phyloP scores from a whole-genome alignment of 2,888 invertebrate genomes.

The Drosophila pseudotakahashii region DNA sequence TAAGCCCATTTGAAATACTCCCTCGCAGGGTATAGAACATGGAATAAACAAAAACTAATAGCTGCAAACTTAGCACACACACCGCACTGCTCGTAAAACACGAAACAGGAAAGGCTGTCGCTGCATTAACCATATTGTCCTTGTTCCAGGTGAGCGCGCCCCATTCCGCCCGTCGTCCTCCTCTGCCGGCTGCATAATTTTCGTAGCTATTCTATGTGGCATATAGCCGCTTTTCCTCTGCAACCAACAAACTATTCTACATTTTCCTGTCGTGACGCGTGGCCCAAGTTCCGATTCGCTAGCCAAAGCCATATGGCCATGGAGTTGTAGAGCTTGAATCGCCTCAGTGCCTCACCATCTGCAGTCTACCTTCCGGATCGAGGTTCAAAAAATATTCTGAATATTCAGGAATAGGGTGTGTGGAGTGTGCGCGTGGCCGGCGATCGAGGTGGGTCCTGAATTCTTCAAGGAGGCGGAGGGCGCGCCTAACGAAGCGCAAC shows the following conservation, averaged over 20 bases:
- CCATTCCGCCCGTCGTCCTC: conserved; percentile 43
- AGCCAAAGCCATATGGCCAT: conserved; percentile 58
- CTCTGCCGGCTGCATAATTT: conserved; percentile 61
- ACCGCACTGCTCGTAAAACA: conserved; percentile 35
- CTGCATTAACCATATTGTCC: conserved; percentile 73
- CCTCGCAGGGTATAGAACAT: conserved; percentile 37
- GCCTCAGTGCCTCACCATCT: conserved; percentile 68
- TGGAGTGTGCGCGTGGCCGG: conserved; percentile 59
- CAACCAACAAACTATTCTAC: conserved; percentile 25
- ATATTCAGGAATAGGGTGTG: conserved; percentile 1
- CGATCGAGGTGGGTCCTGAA: conserved; percentile 27
- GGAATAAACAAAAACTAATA: conserved; percentile 65
- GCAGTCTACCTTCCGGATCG: conserved; percentile 35
- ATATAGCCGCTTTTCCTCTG: conserved; percentile 50
- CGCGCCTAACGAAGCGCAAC: conserved; percentile 74
- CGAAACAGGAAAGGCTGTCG: conserved; percentile 67
- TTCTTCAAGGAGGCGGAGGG: conserved; percentile 17
- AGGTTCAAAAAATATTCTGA: background rate
- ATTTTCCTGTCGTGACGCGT: conserved; percentile 71
- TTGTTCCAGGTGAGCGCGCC: conserved; percentile 75
- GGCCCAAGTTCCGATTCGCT: conserved; percentile 49
- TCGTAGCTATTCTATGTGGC: conserved; percentile 20
- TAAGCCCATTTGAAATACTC: conserved; percentile 20
- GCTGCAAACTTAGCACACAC: conserved; percentile 35
- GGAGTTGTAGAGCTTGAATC: conserved; percentile 22